Conservation (phyloP, 1,140 invertebrate species). For the Trachymyrmex septentrionalis region DNA sequence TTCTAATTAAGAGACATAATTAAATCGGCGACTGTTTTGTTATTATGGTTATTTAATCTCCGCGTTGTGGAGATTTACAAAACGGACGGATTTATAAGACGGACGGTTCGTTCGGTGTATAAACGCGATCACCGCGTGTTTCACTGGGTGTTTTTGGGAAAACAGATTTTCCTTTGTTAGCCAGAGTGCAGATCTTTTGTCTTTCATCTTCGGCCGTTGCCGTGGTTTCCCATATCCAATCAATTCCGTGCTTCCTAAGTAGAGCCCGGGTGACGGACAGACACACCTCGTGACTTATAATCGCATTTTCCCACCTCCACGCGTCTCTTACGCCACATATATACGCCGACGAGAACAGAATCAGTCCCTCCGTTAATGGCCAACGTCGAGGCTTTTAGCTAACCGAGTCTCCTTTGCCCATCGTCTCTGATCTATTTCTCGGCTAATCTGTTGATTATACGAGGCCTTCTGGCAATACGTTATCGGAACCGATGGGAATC, state of each 20-base stretch:
- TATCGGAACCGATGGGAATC: conserved; percentile 81
- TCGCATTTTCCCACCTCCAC: conserved; percentile 85
- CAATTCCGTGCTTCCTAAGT: conserved; percentile 76
- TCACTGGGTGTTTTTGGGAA: conserved; percentile 46
- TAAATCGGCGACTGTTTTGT: neutral
- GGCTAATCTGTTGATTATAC: conserved; percentile 87
- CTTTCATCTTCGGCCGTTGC: conserved; percentile 81
- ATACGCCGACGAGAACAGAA: conserved; percentile 78
- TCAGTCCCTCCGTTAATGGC: conserved; percentile 85
- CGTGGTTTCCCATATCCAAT: conserved; percentile 82
- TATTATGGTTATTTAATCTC: conserved; percentile 1
- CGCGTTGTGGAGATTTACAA: neutral
- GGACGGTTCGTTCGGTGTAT: neutral
- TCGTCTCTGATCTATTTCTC: conserved; percentile 85
- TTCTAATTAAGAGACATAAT: conserved; percentile 12
- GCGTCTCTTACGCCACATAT: conserved; percentile 67
- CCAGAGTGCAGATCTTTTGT: conserved; percentile 77
- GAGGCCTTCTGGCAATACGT: conserved; percentile 84
- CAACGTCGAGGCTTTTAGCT: conserved; percentile 86
- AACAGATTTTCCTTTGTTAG: conserved; percentile 72
- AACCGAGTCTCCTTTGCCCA: conserved; percentile 81
- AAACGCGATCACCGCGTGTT: neutral
- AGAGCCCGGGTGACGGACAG: conserved; percentile 68
- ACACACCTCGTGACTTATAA: conserved; percentile 87
- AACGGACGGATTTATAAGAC: neutral